These are phyloP conservation scores for Lithophane semibrunnea DNA, from an alignment of 2,888 invertebrate species.

Conservation along the genomic window DNA sequence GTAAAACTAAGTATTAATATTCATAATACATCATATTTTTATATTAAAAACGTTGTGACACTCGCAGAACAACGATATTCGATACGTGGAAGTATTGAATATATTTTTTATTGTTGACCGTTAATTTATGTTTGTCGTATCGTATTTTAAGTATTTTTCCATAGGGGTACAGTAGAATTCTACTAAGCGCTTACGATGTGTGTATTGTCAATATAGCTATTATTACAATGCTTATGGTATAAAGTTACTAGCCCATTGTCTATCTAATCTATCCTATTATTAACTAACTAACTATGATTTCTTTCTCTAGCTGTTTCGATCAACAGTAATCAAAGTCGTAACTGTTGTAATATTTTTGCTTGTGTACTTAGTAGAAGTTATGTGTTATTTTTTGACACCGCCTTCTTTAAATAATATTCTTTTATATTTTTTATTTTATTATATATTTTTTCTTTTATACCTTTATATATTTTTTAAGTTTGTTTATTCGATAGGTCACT, in stretches of 20 bases:
- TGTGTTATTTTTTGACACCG: not conserved
- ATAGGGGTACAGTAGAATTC: slow-evolving; percentile 38
- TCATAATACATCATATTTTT: slow-evolving; percentile 61
- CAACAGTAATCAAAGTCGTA: slow-evolving; percentile 14
- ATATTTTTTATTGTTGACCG: slow-evolving; percentile 52
- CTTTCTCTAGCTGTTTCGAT: not conserved
- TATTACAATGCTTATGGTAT: slow-evolving; percentile 28
- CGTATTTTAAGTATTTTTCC: slow-evolving; percentile 38
- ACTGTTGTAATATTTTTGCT: not conserved
- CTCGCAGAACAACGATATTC: slow-evolving; percentile 47
- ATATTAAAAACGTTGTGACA: slow-evolving; percentile 48
- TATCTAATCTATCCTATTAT: slow-evolving; percentile 9
- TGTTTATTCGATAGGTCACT: not conserved
- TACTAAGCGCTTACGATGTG: slow-evolving; percentile 37
- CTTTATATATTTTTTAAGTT: not conserved
- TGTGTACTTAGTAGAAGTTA: slow-evolving; percentile 4
- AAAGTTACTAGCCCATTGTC: slow-evolving; percentile 28
- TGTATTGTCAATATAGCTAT: slow-evolving; percentile 8
- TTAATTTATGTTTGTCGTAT: slow-evolving; percentile 53
- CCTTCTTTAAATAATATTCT: not conserved
- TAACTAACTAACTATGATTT: slow-evolving; percentile 6
- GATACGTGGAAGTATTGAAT: slow-evolving; percentile 59
- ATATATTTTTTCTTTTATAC: not conserved
- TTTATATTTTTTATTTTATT: too few species aligned
- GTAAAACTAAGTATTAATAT: slow-evolving; percentile 49